Conservation (phyloP, 2,797 vertebrate species). For the Coccyzus lansbergi region DNA sequence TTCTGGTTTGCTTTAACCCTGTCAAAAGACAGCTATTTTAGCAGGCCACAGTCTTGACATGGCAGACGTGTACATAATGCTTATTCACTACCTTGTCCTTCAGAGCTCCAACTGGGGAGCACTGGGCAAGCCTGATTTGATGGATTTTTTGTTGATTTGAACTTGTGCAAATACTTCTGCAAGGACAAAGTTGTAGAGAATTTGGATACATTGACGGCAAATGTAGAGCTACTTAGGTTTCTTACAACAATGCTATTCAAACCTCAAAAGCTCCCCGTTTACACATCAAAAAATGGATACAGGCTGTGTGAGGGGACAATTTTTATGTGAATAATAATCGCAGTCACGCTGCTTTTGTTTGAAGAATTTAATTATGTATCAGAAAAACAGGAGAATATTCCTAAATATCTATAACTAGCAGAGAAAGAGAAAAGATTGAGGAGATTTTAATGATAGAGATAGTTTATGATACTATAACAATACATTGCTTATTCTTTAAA, state of each 20-base stretch:
- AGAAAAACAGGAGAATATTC: not conserved
- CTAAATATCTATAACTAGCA: not conserved
- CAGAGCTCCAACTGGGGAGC: not conserved
- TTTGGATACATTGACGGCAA: not conserved
- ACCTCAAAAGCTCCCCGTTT: not conserved
- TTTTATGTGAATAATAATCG: not conserved
- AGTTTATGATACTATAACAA: not conserved
- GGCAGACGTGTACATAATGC: fast-evolving
- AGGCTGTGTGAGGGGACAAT: not conserved
- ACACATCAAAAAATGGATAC: not conserved
- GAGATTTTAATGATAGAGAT: not conserved
- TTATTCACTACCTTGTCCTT: not conserved
- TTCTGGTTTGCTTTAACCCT: not conserved
- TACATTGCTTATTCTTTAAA: not conserved
- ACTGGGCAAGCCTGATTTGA: not conserved
- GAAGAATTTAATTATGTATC: not conserved
- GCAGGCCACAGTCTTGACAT: fast-evolving
- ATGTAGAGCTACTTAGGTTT: not conserved
- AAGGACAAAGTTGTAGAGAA: not conserved
- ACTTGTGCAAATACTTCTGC: not conserved
- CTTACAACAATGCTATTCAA: not conserved
- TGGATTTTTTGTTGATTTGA: not conserved
- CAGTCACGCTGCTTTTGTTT: not conserved
- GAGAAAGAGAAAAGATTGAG: not conserved
- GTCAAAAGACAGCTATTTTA: fast-evolving